These are phyloP conservation scores for Rynchops niger DNA, from an alignment of 2,113 vertebrate genomes.

Conservation along the genomic window DNA sequence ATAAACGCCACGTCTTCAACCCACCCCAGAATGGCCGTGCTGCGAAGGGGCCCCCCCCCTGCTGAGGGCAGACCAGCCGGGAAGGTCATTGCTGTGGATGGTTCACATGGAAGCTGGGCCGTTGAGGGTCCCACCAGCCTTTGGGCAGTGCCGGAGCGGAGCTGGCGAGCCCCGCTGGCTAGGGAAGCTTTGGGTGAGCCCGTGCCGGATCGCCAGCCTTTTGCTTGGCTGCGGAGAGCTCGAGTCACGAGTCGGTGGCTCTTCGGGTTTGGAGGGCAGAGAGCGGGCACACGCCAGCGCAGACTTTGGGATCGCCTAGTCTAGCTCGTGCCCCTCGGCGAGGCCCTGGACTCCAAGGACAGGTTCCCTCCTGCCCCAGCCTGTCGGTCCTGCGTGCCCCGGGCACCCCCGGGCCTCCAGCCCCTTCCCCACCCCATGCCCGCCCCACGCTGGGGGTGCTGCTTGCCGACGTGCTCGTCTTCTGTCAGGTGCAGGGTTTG, in stretches of 20 bases:
- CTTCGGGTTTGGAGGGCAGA: constrained; percentile 17
- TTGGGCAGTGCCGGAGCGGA: constrained; percentile 5
- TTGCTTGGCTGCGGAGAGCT: constrained; percentile 53
- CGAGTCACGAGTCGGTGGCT: neutral
- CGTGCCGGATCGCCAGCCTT: neutral
- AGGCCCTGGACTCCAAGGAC: neutral
- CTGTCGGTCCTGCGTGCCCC: neutral
- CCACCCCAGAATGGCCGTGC: constrained; percentile 56
- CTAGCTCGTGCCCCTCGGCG: neutral
- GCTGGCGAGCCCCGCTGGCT: neutral
- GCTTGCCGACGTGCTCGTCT: neutral
- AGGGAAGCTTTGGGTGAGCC: constrained; percentile 32
- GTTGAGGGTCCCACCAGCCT: neutral
- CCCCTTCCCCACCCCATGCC: neutral
- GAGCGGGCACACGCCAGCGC: neutral
- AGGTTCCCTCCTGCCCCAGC: neutral
- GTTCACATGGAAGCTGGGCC: constrained; percentile 26
- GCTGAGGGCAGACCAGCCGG: constrained; percentile 21
- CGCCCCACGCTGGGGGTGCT: neutral
- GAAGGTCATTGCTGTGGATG: constrained; percentile 61
- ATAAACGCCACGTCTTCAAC: constrained; percentile 62
- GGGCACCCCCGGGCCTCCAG: neutral
- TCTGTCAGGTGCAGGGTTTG: neutral
- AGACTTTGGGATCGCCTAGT: neutral
- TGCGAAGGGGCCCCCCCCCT: constrained; percentile 26